Conservation (phyloP, 1,140 invertebrate species). For the Pachyrhynchus sulphureomaculatus region DNA sequence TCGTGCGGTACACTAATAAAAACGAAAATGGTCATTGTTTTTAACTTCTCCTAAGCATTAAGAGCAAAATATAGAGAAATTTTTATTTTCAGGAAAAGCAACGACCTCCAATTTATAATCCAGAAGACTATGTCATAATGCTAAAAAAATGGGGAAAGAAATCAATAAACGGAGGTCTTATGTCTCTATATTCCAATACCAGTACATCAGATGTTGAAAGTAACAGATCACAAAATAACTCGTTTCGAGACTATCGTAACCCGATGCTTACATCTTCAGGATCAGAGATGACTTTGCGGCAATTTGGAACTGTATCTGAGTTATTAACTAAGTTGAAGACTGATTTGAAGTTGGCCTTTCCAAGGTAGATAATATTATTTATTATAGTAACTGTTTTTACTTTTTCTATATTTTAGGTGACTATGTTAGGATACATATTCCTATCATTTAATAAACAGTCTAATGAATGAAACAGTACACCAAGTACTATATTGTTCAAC, state of each 20-base stretch:
- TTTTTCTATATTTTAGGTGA: not conserved
- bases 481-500: too few relatives aligned
- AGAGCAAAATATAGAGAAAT: too few relatives aligned
- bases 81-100: conserved; percentile 71
- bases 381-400: not conserved
- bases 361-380: conserved; percentile 64
- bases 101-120: conserved; percentile 81
- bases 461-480: too few relatives aligned
- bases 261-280: conserved; percentile 59
- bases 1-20: too few relatives aligned
- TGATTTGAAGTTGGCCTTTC: conserved; percentile 82
- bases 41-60: too few relatives aligned
- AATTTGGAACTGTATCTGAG: conserved; percentile 83
- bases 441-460: too few relatives aligned
- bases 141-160: conserved; percentile 75
- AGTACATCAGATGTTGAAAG: conserved; percentile 37
- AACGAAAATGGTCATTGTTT: too few relatives aligned
- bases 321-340: conserved; percentile 83
- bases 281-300: conserved; percentile 81
- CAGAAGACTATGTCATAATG: conserved; percentile 77
- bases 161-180: conserved; percentile 46
- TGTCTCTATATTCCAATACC: conserved; percentile 39
- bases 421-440: not conserved
- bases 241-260: conserved; percentile 52
- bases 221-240: conserved; percentile 34